Percentiles rank a stretch among this genome's conserved stretches.
These are phyloP conservation scores for Cotesia vestalis DNA, from an alignment of 1,140 invertebrate genomes.

Conservation along the genomic window DNA sequence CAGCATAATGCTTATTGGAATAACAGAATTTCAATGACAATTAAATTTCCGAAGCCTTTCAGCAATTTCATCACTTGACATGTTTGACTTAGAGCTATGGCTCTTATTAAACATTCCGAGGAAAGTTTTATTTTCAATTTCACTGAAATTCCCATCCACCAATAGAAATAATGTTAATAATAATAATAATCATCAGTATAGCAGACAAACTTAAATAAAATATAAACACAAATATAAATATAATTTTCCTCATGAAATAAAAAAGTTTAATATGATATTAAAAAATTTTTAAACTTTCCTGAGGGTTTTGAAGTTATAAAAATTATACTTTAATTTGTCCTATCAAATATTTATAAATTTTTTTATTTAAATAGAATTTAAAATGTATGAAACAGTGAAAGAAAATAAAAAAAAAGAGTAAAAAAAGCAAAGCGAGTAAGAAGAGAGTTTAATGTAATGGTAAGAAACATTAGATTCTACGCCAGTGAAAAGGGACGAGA, in stretches of 20 bases:
- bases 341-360: slow-evolving; percentile 7
- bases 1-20: too few relatives aligned
- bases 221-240: neutral
- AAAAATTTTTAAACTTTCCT: neutral
- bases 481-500: slow-evolving; percentile 22
- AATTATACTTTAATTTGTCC: neutral
- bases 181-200: too few relatives aligned
- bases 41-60: neutral
- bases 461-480: slow-evolving; percentile 17
- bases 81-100: neutral
- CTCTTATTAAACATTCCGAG: slow-evolving; percentile 7
- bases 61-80: slow-evolving; percentile 11
- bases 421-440: neutral
- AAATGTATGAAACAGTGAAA: slow-evolving; percentile 16
- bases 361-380: neutral
- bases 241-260: neutral
- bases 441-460: slow-evolving; percentile 22
- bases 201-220: too few relatives aligned
- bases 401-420: neutral
- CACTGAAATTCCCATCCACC: neutral
- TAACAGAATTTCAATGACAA: neutral
- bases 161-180: too few relatives aligned
- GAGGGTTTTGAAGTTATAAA: neutral
- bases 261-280: neutral
- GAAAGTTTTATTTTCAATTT: neutral